Evolutionary conservation across 1,140 invertebrate genomes (phyloP).

Genomic region (Drosophila saltans): DNA sequence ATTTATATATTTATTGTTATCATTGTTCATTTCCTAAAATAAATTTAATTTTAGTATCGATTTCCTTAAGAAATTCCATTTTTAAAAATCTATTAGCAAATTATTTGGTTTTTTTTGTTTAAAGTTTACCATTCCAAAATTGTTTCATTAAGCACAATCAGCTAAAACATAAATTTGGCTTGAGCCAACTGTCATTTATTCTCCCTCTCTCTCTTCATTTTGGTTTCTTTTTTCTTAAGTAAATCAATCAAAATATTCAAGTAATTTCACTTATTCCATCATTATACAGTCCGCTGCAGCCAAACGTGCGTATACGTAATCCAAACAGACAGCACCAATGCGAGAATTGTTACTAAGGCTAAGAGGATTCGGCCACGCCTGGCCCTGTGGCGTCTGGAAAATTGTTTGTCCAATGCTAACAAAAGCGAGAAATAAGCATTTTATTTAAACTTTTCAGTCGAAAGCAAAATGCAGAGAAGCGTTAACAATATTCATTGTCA

Average conservation of each 20-base stretch:
- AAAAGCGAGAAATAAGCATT: constrained; percentile 36
- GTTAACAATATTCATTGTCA: constrained; percentile 68
- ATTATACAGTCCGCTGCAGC: constrained; percentile 17
- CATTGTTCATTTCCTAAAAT: too few species aligned
- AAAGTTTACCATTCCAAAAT: neutral
- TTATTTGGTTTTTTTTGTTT: neutral
- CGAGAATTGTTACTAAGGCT: neutral
- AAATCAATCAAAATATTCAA: constrained; percentile 57
- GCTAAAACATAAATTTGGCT: neutral
- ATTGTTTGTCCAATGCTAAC: constrained; percentile 57
- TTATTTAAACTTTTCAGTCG: constrained; percentile 44
- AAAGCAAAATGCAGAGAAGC: constrained; percentile 26
- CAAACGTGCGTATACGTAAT: constrained; percentile 71
- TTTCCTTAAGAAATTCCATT: neutral
- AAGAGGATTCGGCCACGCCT: neutral
- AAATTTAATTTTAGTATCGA: too few species aligned
- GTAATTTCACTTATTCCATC: constrained; percentile 38
- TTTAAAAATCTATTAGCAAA: neutral
- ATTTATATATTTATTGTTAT: neutral
- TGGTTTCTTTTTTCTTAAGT: neutral
- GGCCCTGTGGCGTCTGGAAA: constrained; percentile 17
- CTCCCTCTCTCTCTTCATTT: neutral
- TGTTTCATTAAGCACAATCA: neutral
- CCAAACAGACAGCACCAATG: constrained; percentile 22
- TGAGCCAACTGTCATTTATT: neutral